A percentile compares a stretch with the other conserved stretches of the same genome.
Evolutionary conservation across 2,888 invertebrate genomes (phyloP).

Genomic region (Erynnis tages): DNA sequence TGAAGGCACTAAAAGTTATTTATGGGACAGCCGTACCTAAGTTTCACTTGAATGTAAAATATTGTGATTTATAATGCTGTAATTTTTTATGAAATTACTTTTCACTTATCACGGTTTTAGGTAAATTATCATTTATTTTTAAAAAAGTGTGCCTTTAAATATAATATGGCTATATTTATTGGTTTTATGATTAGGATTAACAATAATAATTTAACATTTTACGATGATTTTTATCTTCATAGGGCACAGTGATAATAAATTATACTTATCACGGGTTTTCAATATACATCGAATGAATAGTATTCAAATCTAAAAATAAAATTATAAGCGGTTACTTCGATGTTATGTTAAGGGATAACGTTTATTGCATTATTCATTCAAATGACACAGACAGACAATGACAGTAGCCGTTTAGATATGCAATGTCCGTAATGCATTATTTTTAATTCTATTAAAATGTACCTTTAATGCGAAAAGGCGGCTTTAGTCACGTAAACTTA

Average conservation of each 20-base stretch:
- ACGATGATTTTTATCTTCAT: too few relatives aligned
- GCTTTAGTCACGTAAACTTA: slow-evolving; percentile 5
- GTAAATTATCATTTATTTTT: too few relatives aligned
- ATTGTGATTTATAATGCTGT: neutral
- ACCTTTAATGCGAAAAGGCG: slow-evolving; percentile 11
- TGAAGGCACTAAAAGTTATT: slow-evolving; percentile 1
- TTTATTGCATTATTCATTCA: slow-evolving; percentile 58
- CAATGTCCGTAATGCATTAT: slow-evolving; percentile 47
- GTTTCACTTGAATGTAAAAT: neutral
- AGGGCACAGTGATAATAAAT: too few relatives aligned
- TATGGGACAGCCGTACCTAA: neutral
- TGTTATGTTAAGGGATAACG: slow-evolving; percentile 15
- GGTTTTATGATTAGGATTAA: too few relatives aligned
- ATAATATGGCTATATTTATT: too few relatives aligned
- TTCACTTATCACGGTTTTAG: too few relatives aligned
- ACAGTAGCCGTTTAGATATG: slow-evolving; percentile 51
- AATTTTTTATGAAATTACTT: too few relatives aligned
- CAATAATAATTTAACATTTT: too few relatives aligned
- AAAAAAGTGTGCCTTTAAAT: too few relatives aligned
- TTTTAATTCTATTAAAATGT: slow-evolving; percentile 36
- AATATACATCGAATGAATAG: slow-evolving; percentile 11
- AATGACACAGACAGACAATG: slow-evolving; percentile 36
- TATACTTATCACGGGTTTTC: neutral
- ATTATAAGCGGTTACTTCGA: slow-evolving; percentile 39
- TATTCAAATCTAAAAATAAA: slow-evolving; percentile 22